Evolutionary conservation across 2,888 invertebrate genomes (phyloP), one percentile per base, ranked within the genome.

Genomic region (Callimorpha dominula): DNA sequence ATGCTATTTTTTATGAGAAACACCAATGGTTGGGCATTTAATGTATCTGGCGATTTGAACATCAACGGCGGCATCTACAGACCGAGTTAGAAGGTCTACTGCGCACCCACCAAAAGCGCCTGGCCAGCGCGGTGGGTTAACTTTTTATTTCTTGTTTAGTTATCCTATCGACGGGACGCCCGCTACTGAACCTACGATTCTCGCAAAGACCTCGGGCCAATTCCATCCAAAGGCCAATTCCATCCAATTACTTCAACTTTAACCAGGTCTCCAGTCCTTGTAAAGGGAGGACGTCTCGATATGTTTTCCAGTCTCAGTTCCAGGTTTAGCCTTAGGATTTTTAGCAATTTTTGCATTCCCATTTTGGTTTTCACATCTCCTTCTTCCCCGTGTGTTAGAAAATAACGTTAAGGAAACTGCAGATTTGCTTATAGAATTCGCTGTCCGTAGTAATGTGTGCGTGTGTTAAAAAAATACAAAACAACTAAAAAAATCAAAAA

Each of bases 1-100:
- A 43, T 40, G 65, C 12, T 65, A 49, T 46, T 17, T 42, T 50
- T 15, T 0, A 17, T 49, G 15, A n/a, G 46, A 43, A 31, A 46
- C 31, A 49, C 1, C 15, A 43, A 49, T 50, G 42, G 14, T 1
- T 15, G 54, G 42, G 31, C 52, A 6, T 52, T 65, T n/a, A 31
- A 46, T 43, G 43, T 15, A 4, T 17, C 52, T n/a, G n/a, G 68
- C n/a, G 43, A 4, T 17, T 46, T 42, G 65, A 46, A 40, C 17
- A 49, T 72, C 64, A 72, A 72, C 57, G 57, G 42, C 65, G 65
- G 68, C 76, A 54, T 64, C 67, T 46, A 50, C 67, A 68, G 68
- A 65, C 68, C 65, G n/a, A 73, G 70, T 68, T 31, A 71, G 66
- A 15, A 31, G 71, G 70, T 54, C 49, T 54, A 75, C 72, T 67